Evolutionary conservation across 2,113 vertebrate species (phyloP), one percentile per base, ranked within the genome.

Genomic region (Salvelinus namaycush): DNA sequence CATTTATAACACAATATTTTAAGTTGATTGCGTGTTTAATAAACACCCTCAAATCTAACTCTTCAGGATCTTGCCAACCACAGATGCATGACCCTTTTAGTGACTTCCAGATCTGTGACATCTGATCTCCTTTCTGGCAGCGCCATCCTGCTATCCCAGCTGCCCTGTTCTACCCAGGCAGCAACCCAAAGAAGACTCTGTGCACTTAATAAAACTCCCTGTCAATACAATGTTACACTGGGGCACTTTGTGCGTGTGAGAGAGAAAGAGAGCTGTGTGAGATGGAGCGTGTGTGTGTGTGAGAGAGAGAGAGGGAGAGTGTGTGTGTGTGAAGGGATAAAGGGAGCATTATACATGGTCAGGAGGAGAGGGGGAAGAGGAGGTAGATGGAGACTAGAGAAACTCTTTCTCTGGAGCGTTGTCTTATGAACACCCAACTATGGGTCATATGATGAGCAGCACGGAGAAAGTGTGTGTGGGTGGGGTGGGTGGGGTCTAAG

Each of bases 191-290:
- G 72, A 83, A 85, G 71, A 81, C 75, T 57, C 14, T 76, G 87
- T 85, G 27, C 59, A 85, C 84, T 78, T 49, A 34, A 84, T 89
- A 87, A 80, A 68, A 68, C 78, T 81, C 84, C 73, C 83, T 64
- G 84, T 89, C 83, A 85, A 90, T 91, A 82, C 89, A 91, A 84
- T 88, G 34, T 69, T 57, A 90, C 87, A 91, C 84, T 87, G 88
- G 78, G 74, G 80, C 78, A 69, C 73, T 88, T 87, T 78, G 75
- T 68, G 80, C 76, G 68, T 87, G 76, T 24, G 44, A 11, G 9
- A 34, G 34, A 44, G 39, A 44, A 11, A 44, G 8, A 44, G 39
- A 44, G 39, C 39, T 20, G 65, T 9, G 22, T 77, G 75, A 77
- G 75, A 75, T 66, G 72, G 80, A 49, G 49, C 62, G 44, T 34